These are phyloP conservation scores for Gila orcuttii DNA, from an alignment of 2,113 vertebrate species.

Conservation along the genomic window DNA sequence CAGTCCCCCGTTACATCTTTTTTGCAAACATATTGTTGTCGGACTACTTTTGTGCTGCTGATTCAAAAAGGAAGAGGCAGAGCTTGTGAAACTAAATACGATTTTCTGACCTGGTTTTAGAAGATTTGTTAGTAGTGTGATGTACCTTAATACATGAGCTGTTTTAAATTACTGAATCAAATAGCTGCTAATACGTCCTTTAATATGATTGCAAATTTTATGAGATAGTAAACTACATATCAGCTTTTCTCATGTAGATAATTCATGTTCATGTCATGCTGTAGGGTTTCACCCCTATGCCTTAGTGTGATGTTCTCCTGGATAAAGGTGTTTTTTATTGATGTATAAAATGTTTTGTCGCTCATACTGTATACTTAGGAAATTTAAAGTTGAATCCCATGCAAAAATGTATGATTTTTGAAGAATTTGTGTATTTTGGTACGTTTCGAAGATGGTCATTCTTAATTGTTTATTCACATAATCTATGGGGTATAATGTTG, in stretches of 20 bases:
- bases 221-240: slow-evolving; percentile 14
- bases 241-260: background rate
- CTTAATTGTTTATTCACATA: background rate
- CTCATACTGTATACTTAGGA: background rate
- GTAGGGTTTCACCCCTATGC: background rate
- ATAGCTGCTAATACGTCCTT: slow-evolving; percentile 14
- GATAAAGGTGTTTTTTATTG: background rate
- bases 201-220: background rate
- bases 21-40: background rate
- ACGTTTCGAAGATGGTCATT: background rate
- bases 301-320: background rate
- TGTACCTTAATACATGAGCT: background rate
- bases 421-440: background rate
- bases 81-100: background rate
- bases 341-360: background rate
- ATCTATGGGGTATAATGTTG: background rate
- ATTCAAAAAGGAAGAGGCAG: background rate
- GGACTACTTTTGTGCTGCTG: background rate
- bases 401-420: background rate
- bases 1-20: background rate
- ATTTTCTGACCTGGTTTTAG: slow-evolving; percentile 2
- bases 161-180: slow-evolving; percentile 5
- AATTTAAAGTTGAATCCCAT: background rate
- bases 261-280: background rate
- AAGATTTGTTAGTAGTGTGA: background rate